Evolutionary conservation across 2,113 vertebrate species (phyloP).

Genomic region (Galbula dea): DNA sequence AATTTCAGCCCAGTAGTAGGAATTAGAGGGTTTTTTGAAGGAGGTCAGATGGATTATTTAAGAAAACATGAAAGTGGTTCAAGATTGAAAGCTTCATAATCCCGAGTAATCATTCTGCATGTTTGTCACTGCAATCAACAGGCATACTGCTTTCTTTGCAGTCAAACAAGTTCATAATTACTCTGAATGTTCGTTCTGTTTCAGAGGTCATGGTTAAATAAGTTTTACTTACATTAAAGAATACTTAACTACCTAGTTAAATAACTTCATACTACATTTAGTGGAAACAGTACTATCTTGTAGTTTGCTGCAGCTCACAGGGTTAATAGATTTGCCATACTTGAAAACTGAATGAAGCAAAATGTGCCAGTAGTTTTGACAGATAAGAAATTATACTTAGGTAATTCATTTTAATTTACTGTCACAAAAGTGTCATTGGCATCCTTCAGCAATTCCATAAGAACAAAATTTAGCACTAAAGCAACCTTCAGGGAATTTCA

Average conservation of each 20-base stretch:
- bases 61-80: background rate
- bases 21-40: background rate
- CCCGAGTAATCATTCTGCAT: background rate
- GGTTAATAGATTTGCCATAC: background rate
- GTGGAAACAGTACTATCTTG: background rate
- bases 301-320: background rate
- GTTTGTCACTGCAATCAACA: background rate
- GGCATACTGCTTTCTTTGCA: background rate
- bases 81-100: background rate
- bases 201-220: background rate
- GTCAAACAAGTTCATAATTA: background rate
- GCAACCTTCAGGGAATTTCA: background rate
- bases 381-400: background rate
- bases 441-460: background rate
- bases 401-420: background rate
- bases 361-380: background rate
- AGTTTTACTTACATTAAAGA: background rate
- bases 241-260: background rate
- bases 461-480: background rate
- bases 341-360: background rate
- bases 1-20: background rate
- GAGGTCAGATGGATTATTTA: background rate
- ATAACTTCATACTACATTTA: background rate
- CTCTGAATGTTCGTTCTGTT: background rate
- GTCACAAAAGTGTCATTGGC: background rate